A percentile compares a stretch with the other conserved stretches of the same genome.
These are phyloP conservation scores for Crocuta crocuta DNA, from an alignment of 2,113 vertebrate genomes.

Conservation along the genomic window DNA sequence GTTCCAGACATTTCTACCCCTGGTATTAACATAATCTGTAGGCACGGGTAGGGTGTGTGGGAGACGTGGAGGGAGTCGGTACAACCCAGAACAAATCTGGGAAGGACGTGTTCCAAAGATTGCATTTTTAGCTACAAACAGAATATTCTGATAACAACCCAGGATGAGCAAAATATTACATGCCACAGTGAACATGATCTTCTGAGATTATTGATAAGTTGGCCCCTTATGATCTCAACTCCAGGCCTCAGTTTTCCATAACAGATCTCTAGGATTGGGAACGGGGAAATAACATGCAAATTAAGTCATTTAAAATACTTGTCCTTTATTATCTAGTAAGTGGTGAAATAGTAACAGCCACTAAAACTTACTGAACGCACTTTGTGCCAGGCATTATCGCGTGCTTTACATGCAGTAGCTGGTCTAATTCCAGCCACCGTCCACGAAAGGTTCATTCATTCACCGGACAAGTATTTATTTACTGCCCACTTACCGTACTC, in stretches of 20 bases:
- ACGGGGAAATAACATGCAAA: conserved; percentile 25
- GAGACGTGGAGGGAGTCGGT: neutral
- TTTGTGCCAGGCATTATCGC: neutral
- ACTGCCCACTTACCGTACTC: neutral
- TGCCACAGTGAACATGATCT: neutral
- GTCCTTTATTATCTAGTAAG: neutral
- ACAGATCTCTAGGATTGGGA: neutral
- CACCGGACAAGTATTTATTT: neutral
- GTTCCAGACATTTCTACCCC: neutral
- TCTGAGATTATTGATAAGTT: neutral
- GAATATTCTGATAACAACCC: neutral
- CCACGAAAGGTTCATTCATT: neutral
- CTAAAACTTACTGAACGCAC: neutral
- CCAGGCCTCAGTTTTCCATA: neutral
- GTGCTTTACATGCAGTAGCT: neutral
- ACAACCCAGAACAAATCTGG: neutral
- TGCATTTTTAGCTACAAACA: neutral
- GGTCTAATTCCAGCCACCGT: neutral
- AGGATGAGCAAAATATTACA: neutral
- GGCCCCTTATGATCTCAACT: neutral
- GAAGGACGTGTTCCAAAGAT: neutral
- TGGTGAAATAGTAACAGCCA: neutral
- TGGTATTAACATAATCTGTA: neutral
- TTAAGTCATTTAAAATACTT: neutral
- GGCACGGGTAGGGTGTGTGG: neutral